phyloP scores from a whole-genome alignment of 2,888 invertebrate species.

The Graphium colonna region DNA sequence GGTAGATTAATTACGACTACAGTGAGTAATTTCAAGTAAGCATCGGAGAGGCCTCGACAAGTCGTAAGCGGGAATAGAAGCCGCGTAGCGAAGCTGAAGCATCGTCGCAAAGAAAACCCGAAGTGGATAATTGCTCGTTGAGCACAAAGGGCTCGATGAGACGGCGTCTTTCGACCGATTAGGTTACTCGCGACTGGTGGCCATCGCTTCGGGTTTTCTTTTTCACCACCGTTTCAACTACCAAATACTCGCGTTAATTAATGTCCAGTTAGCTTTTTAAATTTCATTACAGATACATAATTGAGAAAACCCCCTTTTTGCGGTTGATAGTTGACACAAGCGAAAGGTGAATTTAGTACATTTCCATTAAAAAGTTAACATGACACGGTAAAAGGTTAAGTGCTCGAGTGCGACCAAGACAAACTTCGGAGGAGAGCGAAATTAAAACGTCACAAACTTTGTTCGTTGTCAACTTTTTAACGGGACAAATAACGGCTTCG shows the following conservation, averaged over 20 bases:
- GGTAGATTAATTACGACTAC: constrained; percentile 74
- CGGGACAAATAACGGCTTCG: constrained; percentile 62
- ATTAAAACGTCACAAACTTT: constrained; percentile 3
- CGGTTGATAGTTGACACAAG: constrained; percentile 74
- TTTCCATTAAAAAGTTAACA: constrained; percentile 59
- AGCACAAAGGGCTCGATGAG: constrained; percentile 22
- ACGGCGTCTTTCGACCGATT: constrained; percentile 17
- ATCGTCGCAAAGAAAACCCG: constrained; percentile 56
- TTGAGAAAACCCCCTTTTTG: constrained; percentile 62
- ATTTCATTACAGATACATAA: constrained; percentile 49
- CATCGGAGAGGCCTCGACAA: constrained; percentile 74
- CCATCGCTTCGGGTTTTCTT: constrained; percentile 60
- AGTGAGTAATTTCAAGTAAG: constrained; percentile 72
- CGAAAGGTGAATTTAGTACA: constrained; percentile 52
- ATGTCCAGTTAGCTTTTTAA: constrained; percentile 28
- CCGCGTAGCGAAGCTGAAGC: constrained; percentile 76
- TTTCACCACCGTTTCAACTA: constrained; percentile 73
- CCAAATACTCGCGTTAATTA: constrained; percentile 64
- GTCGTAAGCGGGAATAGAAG: constrained; percentile 74
- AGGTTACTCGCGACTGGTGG: constrained; percentile 9
- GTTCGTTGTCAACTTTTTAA: constrained; percentile 55
- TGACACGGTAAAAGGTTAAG: constrained; percentile 16
- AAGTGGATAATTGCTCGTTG: constrained; percentile 44
- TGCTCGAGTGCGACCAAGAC: background rate
- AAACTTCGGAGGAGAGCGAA: background rate